These are phyloP conservation scores for Falco columbarius DNA, from an alignment of 2,797 vertebrate species.

Conservation along the genomic window DNA sequence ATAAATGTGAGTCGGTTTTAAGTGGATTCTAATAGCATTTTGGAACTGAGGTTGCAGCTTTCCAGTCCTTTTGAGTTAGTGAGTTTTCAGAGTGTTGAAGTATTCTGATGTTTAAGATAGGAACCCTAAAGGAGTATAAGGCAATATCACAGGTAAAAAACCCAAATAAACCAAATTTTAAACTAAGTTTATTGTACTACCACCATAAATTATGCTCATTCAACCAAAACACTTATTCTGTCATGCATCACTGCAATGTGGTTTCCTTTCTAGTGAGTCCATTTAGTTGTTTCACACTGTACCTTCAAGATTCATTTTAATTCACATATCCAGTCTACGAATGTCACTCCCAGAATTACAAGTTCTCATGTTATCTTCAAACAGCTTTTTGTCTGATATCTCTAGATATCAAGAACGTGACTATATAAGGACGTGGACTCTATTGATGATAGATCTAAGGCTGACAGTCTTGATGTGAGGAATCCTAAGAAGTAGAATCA, in stretches of 20 bases:
- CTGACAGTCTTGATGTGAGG: not conserved
- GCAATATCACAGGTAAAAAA: not conserved
- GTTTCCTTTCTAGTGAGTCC: not conserved
- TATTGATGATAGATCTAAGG: not conserved
- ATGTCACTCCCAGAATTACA: not conserved
- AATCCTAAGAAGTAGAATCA: not conserved
- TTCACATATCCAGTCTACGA: not conserved
- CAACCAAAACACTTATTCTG: not conserved
- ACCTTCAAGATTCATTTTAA: not conserved
- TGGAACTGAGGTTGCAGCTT: not conserved
- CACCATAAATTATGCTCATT: not conserved
- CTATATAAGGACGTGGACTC: not conserved
- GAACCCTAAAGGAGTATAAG: not conserved
- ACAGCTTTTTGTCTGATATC: not conserved
- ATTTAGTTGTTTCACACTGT: not conserved
- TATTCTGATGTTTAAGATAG: not conserved
- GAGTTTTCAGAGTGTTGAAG: not conserved
- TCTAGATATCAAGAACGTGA: not conserved
- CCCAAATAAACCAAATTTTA: not conserved
- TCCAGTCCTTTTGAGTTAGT: not conserved
- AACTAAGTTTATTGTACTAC: not conserved
- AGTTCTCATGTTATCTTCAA: not conserved
- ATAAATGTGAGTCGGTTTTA: not conserved
- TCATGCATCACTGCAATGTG: not conserved
- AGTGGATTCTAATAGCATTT: not conserved